Evolutionary conservation across 53 echinoderm and acorn worm species (phyloP).

Genomic region (Mesocentrotus franciscanus): DNA sequence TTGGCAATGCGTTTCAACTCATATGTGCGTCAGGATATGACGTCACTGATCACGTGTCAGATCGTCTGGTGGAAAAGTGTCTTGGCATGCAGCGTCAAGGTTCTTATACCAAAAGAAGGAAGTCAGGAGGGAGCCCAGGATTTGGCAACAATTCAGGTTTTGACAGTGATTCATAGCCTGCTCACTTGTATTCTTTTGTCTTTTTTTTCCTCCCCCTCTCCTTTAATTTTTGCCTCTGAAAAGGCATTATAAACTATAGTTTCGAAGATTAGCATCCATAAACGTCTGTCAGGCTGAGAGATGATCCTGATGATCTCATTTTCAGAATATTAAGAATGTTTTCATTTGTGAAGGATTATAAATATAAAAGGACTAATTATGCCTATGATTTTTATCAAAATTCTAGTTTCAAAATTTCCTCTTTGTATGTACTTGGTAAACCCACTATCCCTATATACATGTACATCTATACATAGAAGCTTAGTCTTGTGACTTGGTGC

Average conservation of each 20-base stretch:
- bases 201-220: background rate
- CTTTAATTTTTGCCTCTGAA: background rate
- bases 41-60: background rate
- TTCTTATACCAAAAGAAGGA: background rate
- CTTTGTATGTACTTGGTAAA: too few relatives aligned
- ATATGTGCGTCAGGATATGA: background rate
- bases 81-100: background rate
- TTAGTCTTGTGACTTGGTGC: too few relatives aligned
- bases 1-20: background rate
- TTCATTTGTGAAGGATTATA: too few relatives aligned
- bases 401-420: too few relatives aligned
- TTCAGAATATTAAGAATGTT: background rate
- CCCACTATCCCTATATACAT: too few relatives aligned
- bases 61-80: background rate
- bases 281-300: background rate
- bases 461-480: too few relatives aligned
- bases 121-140: background rate
- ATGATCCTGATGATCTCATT: background rate
- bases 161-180: background rate
- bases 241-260: background rate
- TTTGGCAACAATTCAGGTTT: background rate
- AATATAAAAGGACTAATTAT: too few relatives aligned
- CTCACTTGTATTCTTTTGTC: background rate
- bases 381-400: too few relatives aligned
- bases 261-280: background rate